Evolutionary conservation across 2,888 invertebrate genomes (phyloP), one percentile per base, ranked within the genome.

Genomic region (Morpho achilles): DNA sequence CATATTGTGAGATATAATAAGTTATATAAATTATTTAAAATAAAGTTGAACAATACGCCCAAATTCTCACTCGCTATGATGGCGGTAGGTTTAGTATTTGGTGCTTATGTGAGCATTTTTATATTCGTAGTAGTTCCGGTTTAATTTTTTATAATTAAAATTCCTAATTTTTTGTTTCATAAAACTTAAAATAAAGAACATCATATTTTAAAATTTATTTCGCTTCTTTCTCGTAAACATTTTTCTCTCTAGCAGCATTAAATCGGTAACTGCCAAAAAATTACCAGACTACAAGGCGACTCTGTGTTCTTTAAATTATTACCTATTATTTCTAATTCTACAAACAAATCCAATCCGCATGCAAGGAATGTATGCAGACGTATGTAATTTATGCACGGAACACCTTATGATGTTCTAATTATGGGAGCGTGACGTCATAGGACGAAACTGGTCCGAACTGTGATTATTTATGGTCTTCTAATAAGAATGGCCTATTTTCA

Each of bases 371-470:
- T 39, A 7, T 48, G 48, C n/a, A 39, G 47, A 48, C 2, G 48
- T 48, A 32, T 32, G 32, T 32, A 32, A 32, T 9, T 23, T 48
- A 9, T 23, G 8, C 0, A 23, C 47, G 8, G 47, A 39, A 6
- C n/a, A 48, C n/a, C 2, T 3, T 32, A 23, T n/a, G 50, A 48
- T 46, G 59, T 57, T 72, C 74, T 75, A 75, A 74, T 69, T 71
- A 61, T 56, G 58, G 68, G 42, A 7, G 7, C 45, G 58, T 70
- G 70, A 74, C 76, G 77, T 74, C 69, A 69, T 46, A 1, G 63
- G 73, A 73, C 73, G 74, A 48, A 59, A 57, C 53, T 56, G 62
- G 66, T 73, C 74, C 69, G 71, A 71, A 71, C 61, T 74, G 10
- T 63, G 59, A 16, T 16, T 16, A 16, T 16, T 16, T 16, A 16